Conservation (phyloP, 1,140 invertebrate species). For the Paramacrobiotus metropolitanus region DNA sequence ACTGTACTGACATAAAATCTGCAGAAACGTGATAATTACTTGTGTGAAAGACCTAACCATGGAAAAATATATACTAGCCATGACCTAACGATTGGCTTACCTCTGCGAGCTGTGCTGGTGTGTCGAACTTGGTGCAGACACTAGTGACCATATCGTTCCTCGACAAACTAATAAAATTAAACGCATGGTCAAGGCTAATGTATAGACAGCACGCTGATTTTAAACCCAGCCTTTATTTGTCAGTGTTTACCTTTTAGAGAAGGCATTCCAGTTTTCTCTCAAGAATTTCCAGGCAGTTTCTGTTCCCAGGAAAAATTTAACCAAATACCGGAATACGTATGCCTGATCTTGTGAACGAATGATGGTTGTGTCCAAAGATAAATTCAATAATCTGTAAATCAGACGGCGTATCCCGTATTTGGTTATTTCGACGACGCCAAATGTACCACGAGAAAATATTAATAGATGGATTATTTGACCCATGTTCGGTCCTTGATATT, state of each 20-base stretch:
- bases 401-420: too few relatives aligned
- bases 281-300: not conserved
- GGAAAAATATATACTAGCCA: not conserved
- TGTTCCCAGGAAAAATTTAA: too few relatives aligned
- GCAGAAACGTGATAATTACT: not conserved
- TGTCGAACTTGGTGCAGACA: not conserved
- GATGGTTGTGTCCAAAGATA: too few relatives aligned
- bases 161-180: too few relatives aligned
- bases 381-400: too few relatives aligned
- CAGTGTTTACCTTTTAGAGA: not conserved
- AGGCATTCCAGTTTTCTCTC: not conserved
- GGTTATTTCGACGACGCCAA: too few relatives aligned
- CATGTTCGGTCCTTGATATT: too few relatives aligned
- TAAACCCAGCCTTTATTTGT: not conserved
- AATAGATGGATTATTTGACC: too few relatives aligned
- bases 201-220: not conserved
- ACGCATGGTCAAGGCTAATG: too few relatives aligned
- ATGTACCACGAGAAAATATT: too few relatives aligned
- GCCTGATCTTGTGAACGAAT: too few relatives aligned
- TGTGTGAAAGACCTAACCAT: not conserved
- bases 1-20: not conserved
- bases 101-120: not conserved
- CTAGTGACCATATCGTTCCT: not conserved
- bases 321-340: too few relatives aligned
- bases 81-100: not conserved